Conservation (phyloP, 2,888 invertebrate species). For the Pyrgus malvae region DNA sequence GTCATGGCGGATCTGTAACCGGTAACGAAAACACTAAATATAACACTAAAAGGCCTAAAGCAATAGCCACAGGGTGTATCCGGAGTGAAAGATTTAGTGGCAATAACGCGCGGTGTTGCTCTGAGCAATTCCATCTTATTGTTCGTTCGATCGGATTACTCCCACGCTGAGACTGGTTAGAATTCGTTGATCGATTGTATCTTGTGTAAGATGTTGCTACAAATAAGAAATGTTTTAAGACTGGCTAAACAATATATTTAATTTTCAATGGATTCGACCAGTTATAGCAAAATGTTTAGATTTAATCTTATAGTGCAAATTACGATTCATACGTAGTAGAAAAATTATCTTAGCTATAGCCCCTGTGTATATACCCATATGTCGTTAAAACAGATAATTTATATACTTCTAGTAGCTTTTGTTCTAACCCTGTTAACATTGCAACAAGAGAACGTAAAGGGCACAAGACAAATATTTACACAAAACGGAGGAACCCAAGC, state of each 20-base stretch:
- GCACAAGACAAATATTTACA: constrained; percentile 67
- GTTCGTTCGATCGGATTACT: constrained; percentile 75
- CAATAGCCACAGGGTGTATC: constrained; percentile 57
- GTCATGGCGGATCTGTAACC: constrained; percentile 43
- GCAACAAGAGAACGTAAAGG: constrained; percentile 65
- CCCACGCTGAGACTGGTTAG: constrained; percentile 51
- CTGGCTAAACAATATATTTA: too few species aligned
- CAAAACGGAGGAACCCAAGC: constrained; percentile 45
- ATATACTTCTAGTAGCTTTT: too few species aligned
- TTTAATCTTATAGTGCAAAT: too few species aligned
- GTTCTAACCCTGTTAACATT: constrained; percentile 51
- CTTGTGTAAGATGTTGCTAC: too few species aligned
- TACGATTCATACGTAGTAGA: too few species aligned
- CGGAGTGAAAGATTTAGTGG: constrained; percentile 75
- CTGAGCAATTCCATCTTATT: constrained; percentile 66
- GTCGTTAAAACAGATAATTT: too few species aligned
- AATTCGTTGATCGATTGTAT: constrained; percentile 25
- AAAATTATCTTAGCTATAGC: too few species aligned
- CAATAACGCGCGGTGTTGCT: constrained; percentile 72
- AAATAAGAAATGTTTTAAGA: too few species aligned
- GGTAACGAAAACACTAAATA: constrained; percentile 54
- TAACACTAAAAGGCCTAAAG: constrained; percentile 65
- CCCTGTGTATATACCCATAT: too few species aligned
- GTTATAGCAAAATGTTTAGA: too few species aligned
- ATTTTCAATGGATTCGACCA: too few species aligned